These are phyloP conservation scores for Steromphala cineraria DNA, from an alignment of 2,888 invertebrate species.

Conservation along the genomic window DNA sequence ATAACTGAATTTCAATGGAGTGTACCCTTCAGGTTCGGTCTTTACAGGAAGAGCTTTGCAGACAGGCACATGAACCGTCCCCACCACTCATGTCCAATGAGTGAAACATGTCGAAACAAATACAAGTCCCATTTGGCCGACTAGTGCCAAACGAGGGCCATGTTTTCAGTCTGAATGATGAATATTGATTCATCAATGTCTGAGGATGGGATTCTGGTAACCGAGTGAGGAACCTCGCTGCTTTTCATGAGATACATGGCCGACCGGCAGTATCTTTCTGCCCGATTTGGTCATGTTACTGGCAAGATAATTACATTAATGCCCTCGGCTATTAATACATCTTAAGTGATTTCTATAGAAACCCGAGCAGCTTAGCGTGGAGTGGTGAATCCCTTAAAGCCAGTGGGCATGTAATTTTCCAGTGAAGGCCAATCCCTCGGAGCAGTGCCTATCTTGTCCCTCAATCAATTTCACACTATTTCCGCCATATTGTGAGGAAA, in stretches of 20 bases:
- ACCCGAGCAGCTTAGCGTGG: not conserved
- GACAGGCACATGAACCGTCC: not conserved
- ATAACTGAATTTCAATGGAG: slow-evolving; percentile 14
- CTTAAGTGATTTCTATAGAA: not conserved
- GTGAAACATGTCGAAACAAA: slow-evolving; percentile 11
- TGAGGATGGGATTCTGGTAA: slow-evolving; percentile 13
- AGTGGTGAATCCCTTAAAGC: not conserved
- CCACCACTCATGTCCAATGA: too few relatives aligned
- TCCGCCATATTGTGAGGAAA: slow-evolving; percentile 21
- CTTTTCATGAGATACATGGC: not conserved
- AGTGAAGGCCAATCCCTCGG: not conserved
- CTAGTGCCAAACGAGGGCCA: not conserved
- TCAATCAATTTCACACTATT: slow-evolving; percentile 22
- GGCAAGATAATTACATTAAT: slow-evolving; percentile 23
- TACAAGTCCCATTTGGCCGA: not conserved
- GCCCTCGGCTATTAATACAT: slow-evolving; percentile 18
- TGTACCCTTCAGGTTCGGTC: not conserved
- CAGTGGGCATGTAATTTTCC: not conserved
- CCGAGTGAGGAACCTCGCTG: slow-evolving; percentile 5
- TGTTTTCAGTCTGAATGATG: slow-evolving; percentile 15
- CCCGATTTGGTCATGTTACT: slow-evolving; percentile 12
- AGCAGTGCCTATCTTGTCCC: not conserved
- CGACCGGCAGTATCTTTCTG: slow-evolving; percentile 19
- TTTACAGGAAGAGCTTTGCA: not conserved
- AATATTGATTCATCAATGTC: slow-evolving; percentile 22